Conservation (phyloP, 2,113 vertebrate genomes). For the Lathamus discolor region DNA sequence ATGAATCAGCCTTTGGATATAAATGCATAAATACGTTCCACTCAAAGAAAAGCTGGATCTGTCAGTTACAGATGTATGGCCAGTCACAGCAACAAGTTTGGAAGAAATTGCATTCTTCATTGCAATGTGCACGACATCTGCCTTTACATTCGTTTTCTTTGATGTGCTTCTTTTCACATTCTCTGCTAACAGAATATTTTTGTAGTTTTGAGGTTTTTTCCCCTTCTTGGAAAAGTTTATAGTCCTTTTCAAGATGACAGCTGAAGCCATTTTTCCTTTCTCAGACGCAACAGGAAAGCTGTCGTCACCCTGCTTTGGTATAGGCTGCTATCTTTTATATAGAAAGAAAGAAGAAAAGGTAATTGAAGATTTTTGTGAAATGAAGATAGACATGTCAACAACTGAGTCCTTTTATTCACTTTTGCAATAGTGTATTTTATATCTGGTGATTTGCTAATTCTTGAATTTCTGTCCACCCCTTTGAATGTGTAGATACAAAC, state of each 20-base stretch:
- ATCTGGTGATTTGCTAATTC: background rate
- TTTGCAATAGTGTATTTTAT: background rate
- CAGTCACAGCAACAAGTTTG: background rate
- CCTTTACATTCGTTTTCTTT: background rate
- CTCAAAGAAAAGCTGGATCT: background rate
- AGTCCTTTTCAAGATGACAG: background rate
- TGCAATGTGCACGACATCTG: background rate
- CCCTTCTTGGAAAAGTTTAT: background rate
- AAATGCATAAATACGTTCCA: background rate
- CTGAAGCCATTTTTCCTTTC: background rate
- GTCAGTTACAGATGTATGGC: background rate
- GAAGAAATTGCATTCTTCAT: background rate
- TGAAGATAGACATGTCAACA: background rate
- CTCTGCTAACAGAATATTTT: background rate
- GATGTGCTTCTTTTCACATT: background rate
- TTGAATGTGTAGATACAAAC: background rate
- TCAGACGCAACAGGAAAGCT: background rate
- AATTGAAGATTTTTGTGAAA: background rate
- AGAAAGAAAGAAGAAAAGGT: background rate
- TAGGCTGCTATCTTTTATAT: background rate
- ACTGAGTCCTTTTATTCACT: background rate
- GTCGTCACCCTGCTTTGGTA: background rate
- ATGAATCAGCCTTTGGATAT: background rate
- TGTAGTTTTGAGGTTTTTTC: background rate
- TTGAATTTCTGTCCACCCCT: background rate